phyloP scores from a whole-genome alignment of 35 echinoderm and acorn worm genomes.

The Chiridota heheva region DNA sequence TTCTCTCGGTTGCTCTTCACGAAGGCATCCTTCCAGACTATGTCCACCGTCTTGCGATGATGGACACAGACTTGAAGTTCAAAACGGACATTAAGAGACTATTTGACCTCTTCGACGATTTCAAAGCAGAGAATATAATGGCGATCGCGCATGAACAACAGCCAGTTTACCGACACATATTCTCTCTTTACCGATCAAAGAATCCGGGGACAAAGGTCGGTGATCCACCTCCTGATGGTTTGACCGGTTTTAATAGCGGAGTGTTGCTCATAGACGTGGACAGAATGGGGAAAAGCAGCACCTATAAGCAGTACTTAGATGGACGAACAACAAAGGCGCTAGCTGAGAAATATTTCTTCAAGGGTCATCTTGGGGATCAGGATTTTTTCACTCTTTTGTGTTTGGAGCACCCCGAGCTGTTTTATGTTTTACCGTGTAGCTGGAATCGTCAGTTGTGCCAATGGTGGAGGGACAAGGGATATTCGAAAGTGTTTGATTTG shows the following conservation, averaged over 20 bases:
- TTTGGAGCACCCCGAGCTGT: constrained; percentile 83
- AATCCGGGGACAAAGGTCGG: constrained; percentile 85
- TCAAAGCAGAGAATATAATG: constrained; percentile 75
- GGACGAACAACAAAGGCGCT: constrained; percentile 34
- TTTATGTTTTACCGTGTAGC: constrained; percentile 80
- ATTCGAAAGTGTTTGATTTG: constrained; percentile 78
- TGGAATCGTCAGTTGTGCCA: constrained; percentile 92
- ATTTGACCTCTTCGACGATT: constrained; percentile 74
- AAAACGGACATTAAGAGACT: constrained; percentile 83
- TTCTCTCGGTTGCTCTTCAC: constrained; percentile 82
- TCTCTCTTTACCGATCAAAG: constrained; percentile 76
- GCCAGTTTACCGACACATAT: constrained; percentile 91
- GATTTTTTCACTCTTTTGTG: constrained; percentile 86
- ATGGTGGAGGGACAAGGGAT: constrained; percentile 97
- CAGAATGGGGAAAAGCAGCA: constrained; percentile 59
- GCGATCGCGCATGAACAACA: constrained; percentile 89
- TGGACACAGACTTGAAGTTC: constrained; percentile 94
- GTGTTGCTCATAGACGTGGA: constrained; percentile 76
- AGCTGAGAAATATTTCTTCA: constrained; percentile 82
- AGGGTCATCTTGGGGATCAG: constrained; percentile 92
- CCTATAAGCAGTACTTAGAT: constrained; percentile 51
- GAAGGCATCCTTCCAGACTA: constrained; percentile 68
- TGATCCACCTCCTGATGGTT: constrained; percentile 82
- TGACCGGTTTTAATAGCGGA: constrained; percentile 97
- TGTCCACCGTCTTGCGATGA: constrained; percentile 66